Conservation (phyloP, 2,113 vertebrate species). For the Dissostichus mawsoni region DNA sequence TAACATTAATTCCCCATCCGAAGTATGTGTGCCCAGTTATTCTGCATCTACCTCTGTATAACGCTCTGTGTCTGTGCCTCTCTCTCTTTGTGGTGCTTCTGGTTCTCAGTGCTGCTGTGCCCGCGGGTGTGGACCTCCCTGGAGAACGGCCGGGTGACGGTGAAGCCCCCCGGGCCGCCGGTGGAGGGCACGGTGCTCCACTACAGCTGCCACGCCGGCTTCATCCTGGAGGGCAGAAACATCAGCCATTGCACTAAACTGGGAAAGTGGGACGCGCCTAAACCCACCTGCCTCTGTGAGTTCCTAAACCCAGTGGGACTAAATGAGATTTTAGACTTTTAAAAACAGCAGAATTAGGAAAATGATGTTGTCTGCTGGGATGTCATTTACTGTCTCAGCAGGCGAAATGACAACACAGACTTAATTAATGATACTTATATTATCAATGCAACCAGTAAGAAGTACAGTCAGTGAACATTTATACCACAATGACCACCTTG, state of each 20-base stretch:
- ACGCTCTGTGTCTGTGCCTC: not conserved
- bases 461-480: not conserved
- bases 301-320: conserved; percentile 18
- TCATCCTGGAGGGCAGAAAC: conserved; percentile 90
- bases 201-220: conserved; percentile 90
- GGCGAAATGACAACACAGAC: not conserved
- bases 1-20: not conserved
- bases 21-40: not conserved
- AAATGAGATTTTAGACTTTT: not conserved
- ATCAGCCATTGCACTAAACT: conserved; percentile 90
- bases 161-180: conserved; percentile 83
- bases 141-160: conserved; percentile 90
- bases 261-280: conserved; percentile 92
- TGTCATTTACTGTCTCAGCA: not conserved
- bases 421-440: not conserved
- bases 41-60: not conserved
- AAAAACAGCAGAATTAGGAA: not conserved
- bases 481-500: not conserved
- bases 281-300: conserved; percentile 92
- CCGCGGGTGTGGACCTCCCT: conserved; percentile 90
- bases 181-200: conserved; percentile 90
- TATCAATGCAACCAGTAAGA: not conserved
- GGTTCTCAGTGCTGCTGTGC: conserved; percentile 88
- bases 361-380: not conserved
- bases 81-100: not conserved